Conservation (phyloP, 2,888 invertebrate species). For the Rotaria sp. region DNA sequence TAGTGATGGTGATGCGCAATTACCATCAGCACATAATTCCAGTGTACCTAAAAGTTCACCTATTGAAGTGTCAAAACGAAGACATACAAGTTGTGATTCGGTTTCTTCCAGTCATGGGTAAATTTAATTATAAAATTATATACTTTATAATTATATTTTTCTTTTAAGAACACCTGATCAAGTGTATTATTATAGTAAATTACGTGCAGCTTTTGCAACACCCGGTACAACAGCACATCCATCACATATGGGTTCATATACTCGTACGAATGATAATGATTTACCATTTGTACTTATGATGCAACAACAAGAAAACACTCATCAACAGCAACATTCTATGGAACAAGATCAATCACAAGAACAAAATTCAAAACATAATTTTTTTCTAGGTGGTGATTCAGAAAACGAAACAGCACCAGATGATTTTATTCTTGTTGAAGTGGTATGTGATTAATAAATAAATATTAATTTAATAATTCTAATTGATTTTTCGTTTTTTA, state of each 20-base stretch:
- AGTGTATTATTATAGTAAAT: slow-evolving; percentile 38
- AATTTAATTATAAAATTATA: background rate
- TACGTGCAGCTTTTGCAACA: slow-evolving; percentile 35
- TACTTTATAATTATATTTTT: background rate
- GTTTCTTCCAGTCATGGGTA: slow-evolving; percentile 25
- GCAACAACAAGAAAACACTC: slow-evolving; percentile 41
- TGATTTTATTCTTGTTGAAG: slow-evolving; percentile 68
- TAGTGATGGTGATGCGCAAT: slow-evolving; percentile 10
- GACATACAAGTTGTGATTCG: slow-evolving; percentile 8
- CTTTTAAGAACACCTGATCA: slow-evolving; percentile 35
- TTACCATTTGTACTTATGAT: slow-evolving; percentile 48
- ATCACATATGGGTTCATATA: slow-evolving; percentile 26
- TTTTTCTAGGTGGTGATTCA: slow-evolving; percentile 43
- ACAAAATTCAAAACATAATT: slow-evolving; percentile 47
- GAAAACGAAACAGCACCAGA: slow-evolving; percentile 56
- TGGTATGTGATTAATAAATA: slow-evolving; percentile 59
- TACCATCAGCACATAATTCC: background rate
- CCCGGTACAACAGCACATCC: slow-evolving; percentile 14
- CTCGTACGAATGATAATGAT: slow-evolving; percentile 35
- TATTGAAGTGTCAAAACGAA: slow-evolving; percentile 7
- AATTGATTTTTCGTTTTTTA: background rate
- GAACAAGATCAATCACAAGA: slow-evolving; percentile 34
- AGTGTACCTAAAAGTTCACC: slow-evolving; percentile 29
- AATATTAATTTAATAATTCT: background rate
- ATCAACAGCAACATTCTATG: slow-evolving; percentile 35